Evolutionary conservation across 2,113 vertebrate genomes (phyloP).

Genomic region (Solea senegalensis): DNA sequence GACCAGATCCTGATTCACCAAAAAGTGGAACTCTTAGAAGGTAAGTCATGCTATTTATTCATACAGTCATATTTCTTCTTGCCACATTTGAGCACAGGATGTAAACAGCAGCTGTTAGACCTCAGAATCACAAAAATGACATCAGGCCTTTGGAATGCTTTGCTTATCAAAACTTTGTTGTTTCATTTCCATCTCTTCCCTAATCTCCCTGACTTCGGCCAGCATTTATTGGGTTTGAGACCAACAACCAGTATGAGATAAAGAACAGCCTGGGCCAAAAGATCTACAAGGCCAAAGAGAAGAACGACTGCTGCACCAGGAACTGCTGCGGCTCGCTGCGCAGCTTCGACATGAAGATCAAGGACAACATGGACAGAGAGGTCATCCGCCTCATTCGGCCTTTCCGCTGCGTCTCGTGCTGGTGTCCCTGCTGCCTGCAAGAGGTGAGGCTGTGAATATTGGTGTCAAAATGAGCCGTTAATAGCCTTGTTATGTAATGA

Average conservation of each 20-base stretch:
- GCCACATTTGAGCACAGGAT: neutral
- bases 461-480: neutral
- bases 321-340: slow-evolving; percentile 90
- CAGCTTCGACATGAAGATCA: slow-evolving; percentile 88
- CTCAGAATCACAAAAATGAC: neutral
- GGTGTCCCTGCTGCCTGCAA: slow-evolving; percentile 90
- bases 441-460: slow-evolving; percentile 78
- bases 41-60: slow-evolving; percentile 60
- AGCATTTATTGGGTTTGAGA: slow-evolving; percentile 88
- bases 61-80: neutral
- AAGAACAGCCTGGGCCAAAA: slow-evolving; percentile 88
- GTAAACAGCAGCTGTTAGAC: neutral
- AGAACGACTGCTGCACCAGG: slow-evolving; percentile 88
- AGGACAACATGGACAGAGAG: slow-evolving; percentile 84
- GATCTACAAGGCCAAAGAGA: slow-evolving; percentile 88
- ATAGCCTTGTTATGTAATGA: slow-evolving; percentile 2
- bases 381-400: slow-evolving; percentile 88
- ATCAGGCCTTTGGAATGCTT: neutral
- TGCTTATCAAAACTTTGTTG: neutral
- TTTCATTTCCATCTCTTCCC: neutral
- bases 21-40: slow-evolving; percentile 88
- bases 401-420: slow-evolving; percentile 87
- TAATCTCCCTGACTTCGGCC: neutral
- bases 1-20: slow-evolving; percentile 92
- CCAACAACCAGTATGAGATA: slow-evolving; percentile 88